These are phyloP conservation scores for Anguilla anguilla DNA, from an alignment of 2,797 vertebrate genomes.

Conservation along the genomic window DNA sequence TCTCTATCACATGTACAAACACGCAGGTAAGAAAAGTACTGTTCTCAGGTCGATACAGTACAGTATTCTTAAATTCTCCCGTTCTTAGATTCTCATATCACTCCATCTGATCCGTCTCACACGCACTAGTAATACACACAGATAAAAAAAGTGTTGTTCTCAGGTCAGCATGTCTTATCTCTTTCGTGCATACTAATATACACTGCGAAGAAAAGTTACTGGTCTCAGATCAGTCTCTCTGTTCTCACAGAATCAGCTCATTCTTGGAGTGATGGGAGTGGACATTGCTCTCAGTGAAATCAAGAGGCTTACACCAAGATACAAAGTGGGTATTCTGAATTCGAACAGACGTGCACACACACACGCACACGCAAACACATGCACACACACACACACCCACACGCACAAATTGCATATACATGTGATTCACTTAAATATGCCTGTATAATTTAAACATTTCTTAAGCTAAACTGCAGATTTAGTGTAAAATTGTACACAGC, in stretches of 20 bases:
- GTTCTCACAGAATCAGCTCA: constrained; percentile 88
- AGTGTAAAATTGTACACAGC: not conserved
- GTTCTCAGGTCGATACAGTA: not conserved
- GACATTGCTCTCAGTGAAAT: constrained; percentile 95
- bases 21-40: not conserved
- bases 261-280: constrained; percentile 96
- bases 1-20: not conserved
- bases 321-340: constrained; percentile 63
- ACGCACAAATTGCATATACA: too few relatives aligned
- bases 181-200: not conserved
- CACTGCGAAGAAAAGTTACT: not conserved
- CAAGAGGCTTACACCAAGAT: constrained; percentile 92
- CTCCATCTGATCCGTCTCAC: not conserved
- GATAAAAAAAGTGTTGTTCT: not conserved
- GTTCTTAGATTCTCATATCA: not conserved
- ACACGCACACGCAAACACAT: not conserved
- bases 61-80: not conserved
- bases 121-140: not conserved
- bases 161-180: not conserved
- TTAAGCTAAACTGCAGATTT: not conserved
- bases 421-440: not conserved
- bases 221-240: not conserved
- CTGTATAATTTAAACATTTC: not conserved
- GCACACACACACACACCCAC: not conserved
- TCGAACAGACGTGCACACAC: not conserved